phyloP scores from a whole-genome alignment of 1,140 invertebrate species.

The Parapsyche elsis region DNA sequence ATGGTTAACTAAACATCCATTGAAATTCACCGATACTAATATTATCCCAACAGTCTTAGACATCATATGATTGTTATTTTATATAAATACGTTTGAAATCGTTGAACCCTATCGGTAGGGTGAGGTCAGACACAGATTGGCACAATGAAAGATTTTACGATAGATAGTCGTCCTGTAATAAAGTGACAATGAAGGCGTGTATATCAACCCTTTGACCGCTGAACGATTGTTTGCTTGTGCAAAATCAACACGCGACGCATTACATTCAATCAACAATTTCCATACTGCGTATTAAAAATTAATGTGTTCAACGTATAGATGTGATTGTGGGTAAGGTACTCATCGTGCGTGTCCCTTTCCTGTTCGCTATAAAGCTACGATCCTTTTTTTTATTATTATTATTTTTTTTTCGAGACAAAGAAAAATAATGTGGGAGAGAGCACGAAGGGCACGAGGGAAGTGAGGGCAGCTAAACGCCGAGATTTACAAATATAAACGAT shows the following conservation, averaged over 20 bases:
- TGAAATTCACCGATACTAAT: too few relatives aligned
- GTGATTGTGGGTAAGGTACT: too few relatives aligned
- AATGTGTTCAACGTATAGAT: too few relatives aligned
- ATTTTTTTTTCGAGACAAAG: constrained; percentile 21
- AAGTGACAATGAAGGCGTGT: constrained; percentile 1
- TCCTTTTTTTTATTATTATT: neutral
- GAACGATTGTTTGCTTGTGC: constrained; percentile 9
- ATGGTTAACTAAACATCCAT: too few relatives aligned
- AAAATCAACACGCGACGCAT: neutral
- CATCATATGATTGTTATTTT: too few relatives aligned
- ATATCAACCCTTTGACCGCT: constrained; percentile 1
- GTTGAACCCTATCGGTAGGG: neutral
- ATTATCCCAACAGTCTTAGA: too few relatives aligned
- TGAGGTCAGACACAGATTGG: constrained; percentile 9
- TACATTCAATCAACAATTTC: neutral
- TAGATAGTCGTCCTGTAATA: constrained; percentile 5
- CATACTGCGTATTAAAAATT: too few relatives aligned
- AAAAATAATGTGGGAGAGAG: constrained; percentile 29
- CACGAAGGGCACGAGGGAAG: constrained; percentile 26
- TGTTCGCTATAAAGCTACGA: neutral
- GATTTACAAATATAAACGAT: constrained; percentile 55
- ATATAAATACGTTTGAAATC: neutral
- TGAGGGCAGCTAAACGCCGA: constrained; percentile 35
- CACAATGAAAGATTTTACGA: neutral
- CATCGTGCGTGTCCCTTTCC: neutral